A percentile compares a stretch with the other conserved stretches of the same genome.
Evolutionary conservation across 1,140 invertebrate species (phyloP).

Genomic region (Papilio aristodemus): DNA sequence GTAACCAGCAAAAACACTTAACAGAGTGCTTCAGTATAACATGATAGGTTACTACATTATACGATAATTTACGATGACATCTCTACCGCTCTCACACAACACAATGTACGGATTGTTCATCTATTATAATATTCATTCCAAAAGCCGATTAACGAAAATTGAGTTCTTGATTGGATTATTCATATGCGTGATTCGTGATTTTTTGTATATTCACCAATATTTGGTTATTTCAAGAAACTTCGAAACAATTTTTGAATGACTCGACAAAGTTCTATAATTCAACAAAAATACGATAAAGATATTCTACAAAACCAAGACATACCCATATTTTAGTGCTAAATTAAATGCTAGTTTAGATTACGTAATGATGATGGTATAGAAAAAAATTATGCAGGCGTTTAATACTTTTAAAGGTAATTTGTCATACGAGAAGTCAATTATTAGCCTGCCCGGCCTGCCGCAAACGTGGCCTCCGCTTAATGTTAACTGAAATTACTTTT

Average conservation of each 20-base stretch:
- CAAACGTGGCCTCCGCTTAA: constrained; percentile 19
- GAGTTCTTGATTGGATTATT: constrained; percentile 21
- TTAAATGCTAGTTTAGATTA: neutral
- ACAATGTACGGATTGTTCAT: constrained; percentile 17
- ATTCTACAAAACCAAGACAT: neutral
- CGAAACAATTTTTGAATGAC: neutral
- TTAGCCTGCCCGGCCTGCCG: constrained; percentile 7
- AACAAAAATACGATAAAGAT: neutral
- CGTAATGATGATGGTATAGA: neutral
- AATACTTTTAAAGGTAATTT: constrained; percentile 9
- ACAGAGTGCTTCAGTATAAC: neutral
- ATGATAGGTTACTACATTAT: neutral
- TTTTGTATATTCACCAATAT: neutral
- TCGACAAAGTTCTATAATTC: too few relatives aligned
- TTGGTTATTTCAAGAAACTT: neutral
- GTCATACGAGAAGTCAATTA: constrained; percentile 23
- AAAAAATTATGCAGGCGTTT: neutral
- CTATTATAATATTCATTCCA: constrained; percentile 14
- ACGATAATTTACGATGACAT: neutral
- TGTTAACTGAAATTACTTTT: constrained; percentile 39
- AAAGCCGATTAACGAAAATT: constrained; percentile 24
- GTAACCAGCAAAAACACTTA: neutral
- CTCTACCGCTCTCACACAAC: neutral
- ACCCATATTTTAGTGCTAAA: too few relatives aligned
- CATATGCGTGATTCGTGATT: constrained; percentile 12